Evolutionary conservation across 2,113 vertebrate genomes (phyloP).

Genomic region (Crotalus horridus): DNA sequence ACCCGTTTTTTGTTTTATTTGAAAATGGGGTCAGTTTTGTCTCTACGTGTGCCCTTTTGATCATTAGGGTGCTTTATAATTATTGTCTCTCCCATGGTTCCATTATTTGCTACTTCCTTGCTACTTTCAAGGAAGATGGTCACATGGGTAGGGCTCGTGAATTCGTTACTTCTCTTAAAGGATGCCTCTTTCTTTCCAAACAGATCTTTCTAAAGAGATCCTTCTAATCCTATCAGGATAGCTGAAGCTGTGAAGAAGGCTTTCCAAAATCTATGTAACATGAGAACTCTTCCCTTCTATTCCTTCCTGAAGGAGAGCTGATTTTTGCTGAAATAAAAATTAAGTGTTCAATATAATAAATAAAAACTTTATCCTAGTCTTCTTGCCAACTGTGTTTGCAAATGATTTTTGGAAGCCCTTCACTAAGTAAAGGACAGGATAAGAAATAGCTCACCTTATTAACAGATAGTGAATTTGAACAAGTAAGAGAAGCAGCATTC

Average conservation of each 20-base stretch:
- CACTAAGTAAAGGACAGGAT: neutral
- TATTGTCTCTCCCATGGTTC: neutral
- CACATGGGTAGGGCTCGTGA: neutral
- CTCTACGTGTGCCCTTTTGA: neutral
- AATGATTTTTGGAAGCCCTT: neutral
- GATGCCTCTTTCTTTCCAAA: neutral
- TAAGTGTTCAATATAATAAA: neutral
- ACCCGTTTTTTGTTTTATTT: neutral
- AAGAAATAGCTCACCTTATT: slow-evolving; percentile 11
- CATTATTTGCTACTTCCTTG: neutral
- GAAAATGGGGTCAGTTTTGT: neutral
- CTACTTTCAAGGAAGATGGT: slow-evolving; percentile 24
- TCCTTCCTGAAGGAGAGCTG: neutral
- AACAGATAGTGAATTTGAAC: neutral
- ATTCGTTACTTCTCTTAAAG: neutral
- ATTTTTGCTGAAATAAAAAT: neutral
- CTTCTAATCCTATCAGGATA: neutral
- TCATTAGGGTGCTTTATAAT: neutral
- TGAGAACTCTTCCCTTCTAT: neutral
- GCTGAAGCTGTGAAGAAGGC: neutral
- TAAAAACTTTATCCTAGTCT: neutral
- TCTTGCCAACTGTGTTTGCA: neutral
- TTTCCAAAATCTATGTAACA: neutral
- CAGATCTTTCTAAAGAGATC: neutral
- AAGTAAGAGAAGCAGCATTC: neutral